Conservation (phyloP, 2,888 invertebrate species). For the Ryuthela nishihirai region DNA sequence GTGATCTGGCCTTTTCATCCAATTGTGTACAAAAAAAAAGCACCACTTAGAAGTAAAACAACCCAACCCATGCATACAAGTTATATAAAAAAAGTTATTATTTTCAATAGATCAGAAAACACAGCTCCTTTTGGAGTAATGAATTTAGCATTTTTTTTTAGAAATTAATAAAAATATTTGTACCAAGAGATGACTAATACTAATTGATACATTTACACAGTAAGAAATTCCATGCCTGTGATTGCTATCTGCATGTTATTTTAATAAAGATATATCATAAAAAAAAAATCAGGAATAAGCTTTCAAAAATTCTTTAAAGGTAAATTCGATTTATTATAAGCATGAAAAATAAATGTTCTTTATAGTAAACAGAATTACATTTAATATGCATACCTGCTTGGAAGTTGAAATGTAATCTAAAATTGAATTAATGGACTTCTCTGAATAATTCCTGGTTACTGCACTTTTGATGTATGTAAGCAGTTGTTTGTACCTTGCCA, state of each 20-base stretch:
- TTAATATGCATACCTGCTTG: slow-evolving; percentile 77
- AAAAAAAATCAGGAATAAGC: background rate
- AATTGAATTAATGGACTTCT: slow-evolving; percentile 99
- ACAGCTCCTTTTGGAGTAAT: too few species aligned
- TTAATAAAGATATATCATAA: background rate
- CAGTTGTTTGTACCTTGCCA: slow-evolving; percentile 89
- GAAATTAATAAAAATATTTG: too few species aligned
- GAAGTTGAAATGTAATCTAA: slow-evolving; percentile 99
- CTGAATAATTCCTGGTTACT: slow-evolving; percentile 97
- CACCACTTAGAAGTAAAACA: too few species aligned
- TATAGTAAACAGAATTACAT: background rate
- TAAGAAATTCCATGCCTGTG: background rate
- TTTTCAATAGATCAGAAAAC: too few species aligned
- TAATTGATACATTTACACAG: background rate
- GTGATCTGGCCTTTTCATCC: too few species aligned
- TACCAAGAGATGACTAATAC: too few species aligned
- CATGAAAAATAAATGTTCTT: background rate
- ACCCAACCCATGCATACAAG: too few species aligned
- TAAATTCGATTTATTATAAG: background rate
- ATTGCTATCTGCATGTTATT: background rate
- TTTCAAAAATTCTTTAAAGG: background rate
- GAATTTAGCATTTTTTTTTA: too few species aligned
- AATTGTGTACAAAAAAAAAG: too few species aligned
- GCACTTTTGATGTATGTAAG: slow-evolving; percentile 98
- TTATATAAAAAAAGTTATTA: too few species aligned